Base-by-base conservation (phyloP, 2,797 vertebrate species). In the Malurus splendens region DNA sequence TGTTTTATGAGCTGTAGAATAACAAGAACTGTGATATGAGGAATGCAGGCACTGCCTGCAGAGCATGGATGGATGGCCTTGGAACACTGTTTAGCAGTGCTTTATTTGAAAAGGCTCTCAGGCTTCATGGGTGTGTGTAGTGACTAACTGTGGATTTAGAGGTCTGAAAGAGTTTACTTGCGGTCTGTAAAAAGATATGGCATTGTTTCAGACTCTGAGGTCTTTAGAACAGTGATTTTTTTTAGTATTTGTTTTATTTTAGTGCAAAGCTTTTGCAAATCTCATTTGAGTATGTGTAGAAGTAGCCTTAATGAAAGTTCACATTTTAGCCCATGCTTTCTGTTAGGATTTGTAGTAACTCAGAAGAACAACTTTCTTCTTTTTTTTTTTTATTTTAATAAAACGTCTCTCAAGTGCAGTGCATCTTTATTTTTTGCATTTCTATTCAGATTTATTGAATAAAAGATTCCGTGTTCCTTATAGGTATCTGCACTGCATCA, bases 401-500 rank as follows among this genome's bases (percentile, higher is more conserved):
- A 80, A 28, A 14, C 15, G 5, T 74, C 27, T 6, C 24, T 64
- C 25, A 64, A 32, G 16, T 85, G 14, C 20, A 27, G 9, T 15
- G 8, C 8, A 10, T 50, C 47, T 51, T 48, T 38, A 24, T 24
- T 23, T 32, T 68, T 55, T 80, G 20, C 13, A 15, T 92, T 92
- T 70, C 18, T 25, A 7, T 90, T 94, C 22, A 50, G 5, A 59
- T 79, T 36, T 45, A 11, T 30, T 73, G 17, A 87, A 51, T 52
- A 82, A 55, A 70, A 75, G 87, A 15, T 70, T 84, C 7, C 51
- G 8, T 64, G 27, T 83, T 84, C 33, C 41, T 90, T 38, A 10
- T 44, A 99, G 99, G 99, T 88, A 98, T 99, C 92, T 99, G 99
- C 93, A 99, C 99, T 8, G 99, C 99, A 36, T 99, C 98, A 23